Evolutionary conservation across 2,113 vertebrate species (phyloP), one percentile per base, ranked within the genome.

Genomic region (Felis chaus): DNA sequence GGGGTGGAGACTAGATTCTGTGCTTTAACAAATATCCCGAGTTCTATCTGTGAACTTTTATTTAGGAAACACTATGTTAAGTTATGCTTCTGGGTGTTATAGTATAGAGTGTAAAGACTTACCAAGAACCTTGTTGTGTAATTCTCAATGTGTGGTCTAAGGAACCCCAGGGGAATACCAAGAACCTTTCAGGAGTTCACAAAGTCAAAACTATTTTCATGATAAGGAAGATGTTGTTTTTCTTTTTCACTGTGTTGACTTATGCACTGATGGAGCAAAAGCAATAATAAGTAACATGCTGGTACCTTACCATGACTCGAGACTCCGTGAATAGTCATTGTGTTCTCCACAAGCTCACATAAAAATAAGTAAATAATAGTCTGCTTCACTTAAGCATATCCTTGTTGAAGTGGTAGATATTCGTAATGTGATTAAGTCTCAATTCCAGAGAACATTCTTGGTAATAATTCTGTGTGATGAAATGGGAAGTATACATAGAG

Each of bases 251-350:
- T 14, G 39, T 39, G 57, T n/a, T 89, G 12, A 61, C 11, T 31
- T n/a, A 4, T 1, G 8, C 25, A 18, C 14, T 12, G 8, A 4
- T 48, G 31, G 7, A 69, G 57, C 8, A 25, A 63, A 69, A 66
- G 31, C 33, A 36, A 23, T 31, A 19, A 39, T 29, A 5, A 48
- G 4, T 41, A 39, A n/a, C 1, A 15, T 33, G 39, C 39, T 12
- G 48, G 36, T 3, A 36, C 2, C 48, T 63, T 27, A 27, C 61
- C 13, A 13, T 14, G 11, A 88, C 18, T 63, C 79, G 13, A n/a
- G 23, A 13, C 5, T n/a, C 1, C 3, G 19, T 0, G 1, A 50
- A 36, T 3, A 19, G 48, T 8, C 57, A 7, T 1, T 87, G n/a
- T 18, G 7, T 27, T 65, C 80, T 41, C 45, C n/a, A 73, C 7